phyloP scores from a whole-genome alignment of 2,113 vertebrate species.

The Anas platyrhynchos region DNA sequence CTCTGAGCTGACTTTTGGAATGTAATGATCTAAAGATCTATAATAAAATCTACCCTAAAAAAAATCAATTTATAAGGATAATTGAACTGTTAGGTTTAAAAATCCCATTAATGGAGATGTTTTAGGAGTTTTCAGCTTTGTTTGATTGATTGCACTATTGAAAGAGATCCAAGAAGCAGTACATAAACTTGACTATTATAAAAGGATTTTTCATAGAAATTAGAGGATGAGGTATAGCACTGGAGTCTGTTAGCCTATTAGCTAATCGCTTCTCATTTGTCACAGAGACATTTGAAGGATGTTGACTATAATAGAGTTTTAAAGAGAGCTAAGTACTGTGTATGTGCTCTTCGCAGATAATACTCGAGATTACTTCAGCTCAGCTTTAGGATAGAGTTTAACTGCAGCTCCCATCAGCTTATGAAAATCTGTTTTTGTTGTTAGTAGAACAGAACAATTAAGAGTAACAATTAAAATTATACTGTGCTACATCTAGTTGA shows the following conservation, averaged over 20 bases:
- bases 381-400: neutral
- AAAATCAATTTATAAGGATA: neutral
- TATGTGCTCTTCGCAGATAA: neutral
- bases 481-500: neutral
- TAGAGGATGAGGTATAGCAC: slow-evolving; percentile 13
- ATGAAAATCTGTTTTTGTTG: neutral
- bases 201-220: slow-evolving; percentile 74
- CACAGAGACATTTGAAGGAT: neutral
- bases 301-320: neutral
- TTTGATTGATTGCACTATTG: slow-evolving; percentile 57
- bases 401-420: neutral
- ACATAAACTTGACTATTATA: slow-evolving; percentile 71
- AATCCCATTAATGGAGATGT: neutral
- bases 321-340: neutral
- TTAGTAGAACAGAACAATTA: neutral
- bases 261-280: slow-evolving; percentile 6
- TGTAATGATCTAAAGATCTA: neutral
- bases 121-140: slow-evolving; percentile 28
- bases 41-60: neutral
- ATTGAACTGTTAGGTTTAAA: neutral
- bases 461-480: neutral
- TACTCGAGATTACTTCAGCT: neutral
- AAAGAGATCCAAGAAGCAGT: slow-evolving; percentile 74
- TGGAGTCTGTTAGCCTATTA: slow-evolving; percentile 43
- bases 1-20: neutral